Percentiles rank a stretch among this genome's conserved stretches.
Evolutionary conservation across 2,888 invertebrate genomes (phyloP).

Genomic region (Philhelius pedissequus): DNA sequence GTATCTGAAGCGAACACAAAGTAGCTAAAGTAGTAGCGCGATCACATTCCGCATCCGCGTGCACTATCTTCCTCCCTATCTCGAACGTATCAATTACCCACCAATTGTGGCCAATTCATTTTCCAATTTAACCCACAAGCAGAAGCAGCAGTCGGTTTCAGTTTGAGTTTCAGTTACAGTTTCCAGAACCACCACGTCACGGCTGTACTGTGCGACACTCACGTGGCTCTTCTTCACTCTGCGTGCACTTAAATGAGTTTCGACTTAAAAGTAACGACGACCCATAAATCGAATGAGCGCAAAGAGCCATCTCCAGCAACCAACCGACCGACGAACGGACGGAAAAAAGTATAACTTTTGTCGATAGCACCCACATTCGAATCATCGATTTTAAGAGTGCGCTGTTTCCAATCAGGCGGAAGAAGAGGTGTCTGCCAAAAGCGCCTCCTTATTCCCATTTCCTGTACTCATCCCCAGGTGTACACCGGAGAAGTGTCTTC

Average conservation of each 20-base stretch:
- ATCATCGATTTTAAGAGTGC: not conserved
- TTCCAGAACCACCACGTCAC: not conserved
- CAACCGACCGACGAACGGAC: not conserved
- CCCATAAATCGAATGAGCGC: constrained; percentile 59
- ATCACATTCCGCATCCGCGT: constrained; percentile 40
- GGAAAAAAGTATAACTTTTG: not conserved
- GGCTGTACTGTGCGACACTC: not conserved
- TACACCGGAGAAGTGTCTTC: constrained; percentile 25
- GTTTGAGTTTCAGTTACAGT: not conserved
- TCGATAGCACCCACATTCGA: constrained; percentile 53
- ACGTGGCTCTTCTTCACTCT: not conserved
- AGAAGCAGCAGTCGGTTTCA: not conserved
- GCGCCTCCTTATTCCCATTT: constrained; percentile 57
- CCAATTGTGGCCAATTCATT: constrained; percentile 68
- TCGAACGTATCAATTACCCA: constrained; percentile 68
- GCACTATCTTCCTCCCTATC: constrained; percentile 62
- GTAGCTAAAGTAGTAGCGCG: constrained; percentile 60
- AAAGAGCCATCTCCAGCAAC: constrained; percentile 2
- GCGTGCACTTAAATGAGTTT: constrained; percentile 56
- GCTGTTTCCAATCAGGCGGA: constrained; percentile 53
- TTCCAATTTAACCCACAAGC: constrained; percentile 54
- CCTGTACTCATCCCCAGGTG: constrained; percentile 41
- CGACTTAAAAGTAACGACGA: constrained; percentile 54
- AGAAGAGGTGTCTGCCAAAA: constrained; percentile 59
- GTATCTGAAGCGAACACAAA: constrained; percentile 26